Base-by-base conservation (phyloP, 1,140 invertebrate genomes). In the Drosophila willistoni region DNA sequence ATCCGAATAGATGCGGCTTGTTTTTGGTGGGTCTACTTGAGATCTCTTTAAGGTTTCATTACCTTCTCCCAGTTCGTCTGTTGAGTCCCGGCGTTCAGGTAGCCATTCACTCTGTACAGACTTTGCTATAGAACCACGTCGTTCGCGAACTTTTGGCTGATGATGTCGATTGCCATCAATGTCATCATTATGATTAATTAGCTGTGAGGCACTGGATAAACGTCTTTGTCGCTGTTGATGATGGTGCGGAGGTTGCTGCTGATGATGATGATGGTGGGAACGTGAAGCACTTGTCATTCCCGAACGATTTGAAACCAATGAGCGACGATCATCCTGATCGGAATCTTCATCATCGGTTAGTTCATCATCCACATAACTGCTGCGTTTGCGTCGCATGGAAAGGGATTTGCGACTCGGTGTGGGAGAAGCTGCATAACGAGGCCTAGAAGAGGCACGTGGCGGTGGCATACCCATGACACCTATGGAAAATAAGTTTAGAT, bases 331-430 rank as follows among this genome's bases (percentile, higher is more conserved):
- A 42, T 94, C 93, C 19, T 94, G 92, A 63, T 94, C 94, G 1
- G 94, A 94, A 10, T 94, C 93, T 17, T 93, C 94, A 13, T 94
- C 94, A 63, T 94, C 92, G 82, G 93, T 69, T 70, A 93, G 67
- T 80, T 94, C 54, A 82, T 94, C 74, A 91, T 94, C 59, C 72
- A 92, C 25, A 91, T 64, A 94, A 93, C 73, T 92, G 81, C 10
- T 93, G 77, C 47, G 93, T 91, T 73, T 92, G 78, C 62, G 90
- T 44, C 86, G 92, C 90, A 93, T 93, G 7, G 92, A 86, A 9
- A 93, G 85, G 0, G 95, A 95, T 74, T 95, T 95, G 25, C 95
- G 93, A 73, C 95, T 96, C 22, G 94, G 93, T 0, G 96, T 95
- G 0, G 96, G 96, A 0, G 96, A 96, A 0, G 93, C 93, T 3